Evolutionary conservation across 2,113 vertebrate species (phyloP), one percentile per base, ranked within the genome.

Genomic region (Choloepus hoffmanni): DNA sequence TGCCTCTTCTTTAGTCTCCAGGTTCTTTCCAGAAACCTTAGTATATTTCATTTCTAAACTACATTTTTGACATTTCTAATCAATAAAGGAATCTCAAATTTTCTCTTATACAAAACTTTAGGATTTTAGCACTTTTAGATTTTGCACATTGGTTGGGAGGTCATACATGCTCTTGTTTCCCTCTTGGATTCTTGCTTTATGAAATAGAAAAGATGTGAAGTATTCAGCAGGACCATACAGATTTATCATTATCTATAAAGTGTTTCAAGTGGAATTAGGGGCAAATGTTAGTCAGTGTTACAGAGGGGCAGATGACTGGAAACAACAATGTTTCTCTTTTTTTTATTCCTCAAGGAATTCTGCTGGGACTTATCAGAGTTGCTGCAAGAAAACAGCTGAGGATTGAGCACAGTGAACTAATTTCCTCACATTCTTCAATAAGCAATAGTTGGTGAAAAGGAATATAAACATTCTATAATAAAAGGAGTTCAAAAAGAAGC

Each of bases 401-500:
- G 60, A 50, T 14, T 84, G 90, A 95, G 58, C 79, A 53, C 45
- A 78, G 78, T 50, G 60, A 86, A 92, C 40, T 72, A 63, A 77
- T 91, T 96, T 90, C 68, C 70, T 95, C 68, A 86, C 36, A 86
- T 84, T 85, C 63, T 94, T 88, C 83, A 95, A 79, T 93, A 88
- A 92, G 23, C 40, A 70, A 58, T 55, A 89, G 73, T 84, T 95
- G 83, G 53, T 58, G 36, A 83, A 96, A 95, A 96, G 72, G 63
- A 96, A 96, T 95, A 92, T 89, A 91, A 97, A 94, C 73, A 92
- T 90, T 96, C 92, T 89, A 84, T 19, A n/a, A 70, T 84, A 96
- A 97, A 97, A 86, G 14, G 14, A 96, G 50, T 93, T 97, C 78
- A 89, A 95, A 97, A 97, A 93, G 82, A 76, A 94, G 3, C 3